These are phyloP conservation scores for Centruroides sculpturatus DNA, from an alignment of 1,140 invertebrate genomes.

Conservation along the genomic window DNA sequence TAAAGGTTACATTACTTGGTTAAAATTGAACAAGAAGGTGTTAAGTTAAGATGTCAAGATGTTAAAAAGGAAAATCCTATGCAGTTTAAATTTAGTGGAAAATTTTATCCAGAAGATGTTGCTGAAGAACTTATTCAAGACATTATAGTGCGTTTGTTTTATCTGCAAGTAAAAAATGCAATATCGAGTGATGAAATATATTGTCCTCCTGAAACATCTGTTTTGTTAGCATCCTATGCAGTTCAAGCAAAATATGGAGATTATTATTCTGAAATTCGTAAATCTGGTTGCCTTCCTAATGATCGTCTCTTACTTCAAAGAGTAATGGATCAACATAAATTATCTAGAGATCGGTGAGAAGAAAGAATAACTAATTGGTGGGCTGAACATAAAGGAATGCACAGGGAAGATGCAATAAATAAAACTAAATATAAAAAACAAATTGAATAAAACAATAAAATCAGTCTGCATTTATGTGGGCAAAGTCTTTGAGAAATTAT, in stretches of 20 bases:
- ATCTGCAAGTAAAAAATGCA: constrained; percentile 45
- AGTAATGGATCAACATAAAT: constrained; percentile 86
- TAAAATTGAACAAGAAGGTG: constrained; percentile 99
- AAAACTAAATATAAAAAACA: no score
- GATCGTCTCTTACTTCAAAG: constrained; percentile 86
- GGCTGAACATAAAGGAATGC: constrained; percentile 80
- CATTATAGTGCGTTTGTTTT: constrained; percentile 64
- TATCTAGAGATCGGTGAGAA: constrained; percentile 97
- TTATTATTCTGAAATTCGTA: constrained; percentile 61
- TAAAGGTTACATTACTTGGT: constrained; percentile 95
- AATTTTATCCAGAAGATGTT: constrained; percentile 99
- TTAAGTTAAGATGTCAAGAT: constrained; percentile 91
- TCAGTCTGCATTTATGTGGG: no score
- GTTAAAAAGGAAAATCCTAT: constrained; percentile 94
- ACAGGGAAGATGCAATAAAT: no score
- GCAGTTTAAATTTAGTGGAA: constrained; percentile 97
- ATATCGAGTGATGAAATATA: constrained; percentile 70
- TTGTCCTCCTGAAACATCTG: constrained; percentile 96
- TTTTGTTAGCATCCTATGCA: constrained; percentile 92
- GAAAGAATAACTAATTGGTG: constrained; percentile 94
- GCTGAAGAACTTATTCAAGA: constrained; percentile 98
- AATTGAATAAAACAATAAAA: no score
- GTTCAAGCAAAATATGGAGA: constrained; percentile 95
- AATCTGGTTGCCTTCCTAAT: constrained; percentile 66
- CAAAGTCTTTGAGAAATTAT: no score